Conservation (phyloP, 2,113 vertebrate species). For the Oreochromis spilurus region DNA sequence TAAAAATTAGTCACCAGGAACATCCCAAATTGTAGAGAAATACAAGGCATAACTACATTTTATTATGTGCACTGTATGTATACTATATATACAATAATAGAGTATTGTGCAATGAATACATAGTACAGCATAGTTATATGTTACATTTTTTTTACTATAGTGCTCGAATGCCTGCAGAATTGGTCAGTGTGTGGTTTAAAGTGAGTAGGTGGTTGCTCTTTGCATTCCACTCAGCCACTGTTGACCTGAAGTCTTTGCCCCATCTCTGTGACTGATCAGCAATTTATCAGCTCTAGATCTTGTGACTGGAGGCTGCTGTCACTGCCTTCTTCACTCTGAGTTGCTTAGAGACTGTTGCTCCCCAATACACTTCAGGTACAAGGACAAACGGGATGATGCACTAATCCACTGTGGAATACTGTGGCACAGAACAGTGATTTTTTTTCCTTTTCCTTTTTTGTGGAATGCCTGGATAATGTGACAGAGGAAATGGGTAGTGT, state of each 20-base stretch:
- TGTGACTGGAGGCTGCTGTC: constrained; percentile 45
- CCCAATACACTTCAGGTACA: constrained; percentile 26
- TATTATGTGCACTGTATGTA: background rate
- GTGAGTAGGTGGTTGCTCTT: constrained; percentile 18
- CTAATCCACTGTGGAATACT: constrained; percentile 15
- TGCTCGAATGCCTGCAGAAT: background rate
- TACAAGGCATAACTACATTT: background rate
- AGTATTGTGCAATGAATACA: background rate
- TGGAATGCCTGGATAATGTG: background rate
- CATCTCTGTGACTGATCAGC: constrained; percentile 53
- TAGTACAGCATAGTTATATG: background rate
- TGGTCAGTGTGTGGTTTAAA: background rate
- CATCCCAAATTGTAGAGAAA: background rate
- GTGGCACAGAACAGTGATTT: background rate
- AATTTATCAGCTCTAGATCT: constrained; percentile 62
- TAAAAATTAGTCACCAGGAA: background rate
- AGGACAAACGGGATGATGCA: constrained; percentile 33
- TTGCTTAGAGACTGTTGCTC: constrained; percentile 51
- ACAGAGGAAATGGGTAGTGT: background rate
- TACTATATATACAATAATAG: background rate
- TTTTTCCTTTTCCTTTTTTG: background rate
- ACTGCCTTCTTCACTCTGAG: constrained; percentile 34
- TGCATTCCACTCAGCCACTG: constrained; percentile 58
- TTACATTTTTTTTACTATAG: background rate
- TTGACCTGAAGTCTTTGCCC: constrained; percentile 58